A percentile compares a stretch with the other conserved stretches of the same genome.
Conservation (phyloP, 92 coral and sea anemone genomes). For the Porites lobata region DNA sequence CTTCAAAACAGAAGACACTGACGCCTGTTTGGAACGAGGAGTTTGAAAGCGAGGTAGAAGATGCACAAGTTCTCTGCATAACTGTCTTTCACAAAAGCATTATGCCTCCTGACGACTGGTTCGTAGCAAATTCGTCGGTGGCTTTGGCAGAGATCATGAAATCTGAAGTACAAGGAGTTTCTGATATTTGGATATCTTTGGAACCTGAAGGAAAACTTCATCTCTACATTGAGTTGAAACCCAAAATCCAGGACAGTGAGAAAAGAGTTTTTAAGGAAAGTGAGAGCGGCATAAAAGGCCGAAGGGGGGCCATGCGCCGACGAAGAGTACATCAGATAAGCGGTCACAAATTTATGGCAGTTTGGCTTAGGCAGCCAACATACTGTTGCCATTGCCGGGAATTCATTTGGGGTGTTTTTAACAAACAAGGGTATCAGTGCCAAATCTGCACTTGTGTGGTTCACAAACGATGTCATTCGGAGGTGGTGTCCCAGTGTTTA, state of each 20-base stretch:
- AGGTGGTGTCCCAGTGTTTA: constrained; percentile 93
- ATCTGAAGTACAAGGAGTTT: constrained; percentile 57
- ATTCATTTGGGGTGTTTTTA: constrained; percentile 97
- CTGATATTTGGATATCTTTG: constrained; percentile 96
- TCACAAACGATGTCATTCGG: constrained; percentile 95
- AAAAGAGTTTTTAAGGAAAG: constrained; percentile 86
- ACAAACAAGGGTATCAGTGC: constrained; percentile 99
- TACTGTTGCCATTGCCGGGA: constrained; percentile 98
- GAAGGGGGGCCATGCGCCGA: constrained; percentile 92
- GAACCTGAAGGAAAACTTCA: constrained; percentile 96
- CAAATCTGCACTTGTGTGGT: constrained; percentile 99
- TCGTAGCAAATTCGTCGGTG: constrained; percentile 91
- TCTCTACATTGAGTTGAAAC: constrained; percentile 89
- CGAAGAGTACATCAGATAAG: constrained; percentile 93
- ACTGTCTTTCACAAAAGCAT: constrained; percentile 97
- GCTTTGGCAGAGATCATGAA: constrained; percentile 92
- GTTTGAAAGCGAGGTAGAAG: constrained; percentile 86
- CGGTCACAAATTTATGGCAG: constrained; percentile 99
- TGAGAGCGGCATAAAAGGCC: constrained; percentile 92
- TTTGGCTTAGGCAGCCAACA: constrained; percentile 97
- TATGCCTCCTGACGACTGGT: constrained; percentile 90
- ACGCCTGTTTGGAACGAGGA: constrained; percentile 97
- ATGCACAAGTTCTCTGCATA: constrained; percentile 89
- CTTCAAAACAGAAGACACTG: constrained; percentile 90
- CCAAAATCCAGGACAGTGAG: constrained; percentile 51